Conservation (phyloP, 2,113 vertebrate genomes). For the Halcyon senegalensis region DNA sequence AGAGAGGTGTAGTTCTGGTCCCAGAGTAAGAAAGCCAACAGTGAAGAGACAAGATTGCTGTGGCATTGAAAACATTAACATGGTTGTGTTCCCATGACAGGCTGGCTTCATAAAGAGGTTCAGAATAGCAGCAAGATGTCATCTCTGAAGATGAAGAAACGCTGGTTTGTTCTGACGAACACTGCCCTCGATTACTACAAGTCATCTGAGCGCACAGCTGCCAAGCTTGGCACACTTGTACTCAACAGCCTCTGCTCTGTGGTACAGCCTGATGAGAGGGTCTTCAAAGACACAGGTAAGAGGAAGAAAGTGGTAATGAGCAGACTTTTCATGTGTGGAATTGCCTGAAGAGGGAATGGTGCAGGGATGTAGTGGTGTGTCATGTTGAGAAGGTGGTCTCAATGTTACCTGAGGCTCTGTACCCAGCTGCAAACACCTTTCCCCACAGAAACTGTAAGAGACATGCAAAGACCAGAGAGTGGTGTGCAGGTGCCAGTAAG, state of each 20-base stretch:
- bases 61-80: not conserved
- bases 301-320: not conserved
- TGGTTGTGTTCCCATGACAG: conserved; percentile 57
- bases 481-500: not conserved
- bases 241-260: conserved; percentile 91
- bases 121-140: conserved; percentile 87
- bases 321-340: not conserved
- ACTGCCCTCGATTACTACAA: conserved; percentile 92
- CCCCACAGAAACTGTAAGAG: not conserved
- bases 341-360: not conserved
- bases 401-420: not conserved
- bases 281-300: conserved; percentile 89
- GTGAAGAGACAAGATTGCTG: not conserved
- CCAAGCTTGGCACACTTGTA: conserved; percentile 91
- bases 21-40: not conserved
- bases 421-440: not conserved
- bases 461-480: not conserved
- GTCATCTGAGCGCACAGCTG: conserved; percentile 85
- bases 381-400: not conserved
- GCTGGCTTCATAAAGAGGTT: conserved; percentile 93
- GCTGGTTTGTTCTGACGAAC: conserved; percentile 91
- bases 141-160: conserved; percentile 90
- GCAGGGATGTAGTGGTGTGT: not conserved
- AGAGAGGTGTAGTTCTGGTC: not conserved
- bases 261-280: conserved; percentile 87